Evolutionary conservation across 2,888 invertebrate genomes (phyloP).

Genomic region (Saturnia japonica): DNA sequence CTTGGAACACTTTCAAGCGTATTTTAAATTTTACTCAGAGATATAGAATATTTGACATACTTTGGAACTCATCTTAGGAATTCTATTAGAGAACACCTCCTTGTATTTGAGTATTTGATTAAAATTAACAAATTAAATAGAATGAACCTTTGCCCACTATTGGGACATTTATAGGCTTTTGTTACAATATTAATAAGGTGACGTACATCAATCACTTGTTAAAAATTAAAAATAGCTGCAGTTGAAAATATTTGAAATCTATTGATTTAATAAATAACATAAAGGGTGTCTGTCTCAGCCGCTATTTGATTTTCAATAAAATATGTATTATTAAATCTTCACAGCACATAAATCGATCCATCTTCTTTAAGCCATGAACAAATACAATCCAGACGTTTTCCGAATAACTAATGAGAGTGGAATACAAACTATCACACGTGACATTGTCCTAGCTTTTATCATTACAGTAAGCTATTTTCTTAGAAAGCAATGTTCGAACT

Average conservation of each 20-base stretch:
- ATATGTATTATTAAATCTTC: background rate
- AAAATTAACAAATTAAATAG: no score
- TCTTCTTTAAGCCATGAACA: conserved; percentile 1
- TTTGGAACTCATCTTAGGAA: no score
- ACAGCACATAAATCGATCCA: background rate
- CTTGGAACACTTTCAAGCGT: no score
- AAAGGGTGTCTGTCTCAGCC: background rate
- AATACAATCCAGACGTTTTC: background rate
- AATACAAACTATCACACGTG: background rate
- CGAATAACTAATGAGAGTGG: background rate
- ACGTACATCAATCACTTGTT: no score
- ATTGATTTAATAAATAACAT: background rate
- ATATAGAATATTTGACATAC: no score
- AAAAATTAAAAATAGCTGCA: no score
- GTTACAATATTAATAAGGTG: no score
- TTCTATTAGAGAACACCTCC: no score
- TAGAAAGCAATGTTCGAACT: background rate
- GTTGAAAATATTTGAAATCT: background rate
- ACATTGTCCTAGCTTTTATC: background rate
- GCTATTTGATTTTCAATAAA: background rate
- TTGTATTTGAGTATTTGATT: no score
- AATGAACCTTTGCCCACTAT: no score
- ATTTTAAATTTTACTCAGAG: no score
- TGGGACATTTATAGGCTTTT: no score
- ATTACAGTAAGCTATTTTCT: background rate